Evolutionary conservation across 2,888 invertebrate species (phyloP), one percentile per base, ranked within the genome.

Genomic region (Altica lythri): DNA sequence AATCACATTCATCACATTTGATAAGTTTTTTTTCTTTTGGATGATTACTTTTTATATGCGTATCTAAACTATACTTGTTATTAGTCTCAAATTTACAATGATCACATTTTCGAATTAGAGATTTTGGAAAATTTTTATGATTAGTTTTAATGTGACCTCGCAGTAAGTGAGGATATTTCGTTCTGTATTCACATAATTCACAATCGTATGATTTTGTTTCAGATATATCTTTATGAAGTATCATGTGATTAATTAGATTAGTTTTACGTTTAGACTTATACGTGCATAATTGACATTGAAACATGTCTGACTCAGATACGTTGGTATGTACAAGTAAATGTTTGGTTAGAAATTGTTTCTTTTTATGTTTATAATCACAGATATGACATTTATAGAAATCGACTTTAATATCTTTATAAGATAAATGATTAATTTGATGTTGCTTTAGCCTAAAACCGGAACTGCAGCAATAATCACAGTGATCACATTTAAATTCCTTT

Each of bases 91-190:
- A 47, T 13, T 25, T n/a, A 17, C 47, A 47, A 4, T 14, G n/a
- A 2, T 47, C 29, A 29, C 47, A 47, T 8, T 47, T 37, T 4
- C 37, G 27, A 9, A 27, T 27, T 27, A 27, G 27, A 27, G 27
- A 27, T 27, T 27, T 27, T 4, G 27, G 27, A 27, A 27, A 27
- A 2, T 27, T 3, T 27, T 27, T 27, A 9, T 27, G 27, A 27
- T 27, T 27, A 2, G 27, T 27, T 27, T 27, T 27, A 9, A 27
- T 27, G n/a, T 27, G 27, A 34, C 37, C 37, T 16, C 37, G 14
- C 13, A 37, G n/a, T 27, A 27, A 27, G n/a, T 27, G 27, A 9
- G 27, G 9, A 9, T 27, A 27, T 27, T 27, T 27, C 9, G 38
- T n/a, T 19, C 13, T 38, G 19, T 19, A 19, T 2, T 19, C 38